Evolutionary conservation across 2,888 invertebrate genomes (phyloP).

Genomic region (Chouioia cunea): DNA sequence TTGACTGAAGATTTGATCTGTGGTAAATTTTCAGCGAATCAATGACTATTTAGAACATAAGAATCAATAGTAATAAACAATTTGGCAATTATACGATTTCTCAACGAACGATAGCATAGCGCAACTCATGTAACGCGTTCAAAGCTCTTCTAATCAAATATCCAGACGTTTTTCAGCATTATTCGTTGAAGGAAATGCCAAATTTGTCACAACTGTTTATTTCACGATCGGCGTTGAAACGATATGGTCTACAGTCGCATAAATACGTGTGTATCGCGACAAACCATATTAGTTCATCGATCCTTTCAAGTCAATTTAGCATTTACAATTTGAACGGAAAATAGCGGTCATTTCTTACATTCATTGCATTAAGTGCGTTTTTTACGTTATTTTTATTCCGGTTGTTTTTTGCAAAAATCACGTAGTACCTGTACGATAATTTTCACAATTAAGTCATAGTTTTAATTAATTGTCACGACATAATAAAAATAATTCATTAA

Average conservation of each 20-base stretch:
- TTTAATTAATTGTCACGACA: too few species aligned
- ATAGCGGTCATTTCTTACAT: too few species aligned
- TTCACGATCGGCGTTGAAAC: constrained; percentile 6
- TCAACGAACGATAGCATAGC: constrained; percentile 9
- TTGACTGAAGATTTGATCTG: constrained; percentile 22
- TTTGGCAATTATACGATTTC: constrained; percentile 21
- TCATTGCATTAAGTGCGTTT: too few species aligned
- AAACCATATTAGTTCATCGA: too few species aligned
- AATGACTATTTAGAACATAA: constrained; percentile 34
- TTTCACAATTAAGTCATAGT: too few species aligned
- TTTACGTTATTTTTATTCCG: too few species aligned
- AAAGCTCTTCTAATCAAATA: constrained; percentile 1
- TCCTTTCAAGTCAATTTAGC: too few species aligned
- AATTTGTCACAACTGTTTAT: constrained; percentile 21
- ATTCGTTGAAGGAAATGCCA: constrained; percentile 10
- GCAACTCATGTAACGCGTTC: constrained; percentile 14
- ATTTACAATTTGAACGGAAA: too few species aligned
- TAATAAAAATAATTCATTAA: too few species aligned
- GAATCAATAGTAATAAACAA: constrained; percentile 18
- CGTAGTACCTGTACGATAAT: too few species aligned
- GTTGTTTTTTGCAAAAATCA: too few species aligned
- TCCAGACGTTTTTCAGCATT: constrained; percentile 2
- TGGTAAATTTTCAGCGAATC: constrained; percentile 25
- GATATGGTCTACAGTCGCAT: constrained; percentile 24
- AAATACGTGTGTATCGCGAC: constrained; percentile 8